Evolutionary conservation across 1,140 invertebrate genomes (phyloP), one percentile per base, ranked within the genome.

Genomic region (Drosophila pseudoobscura): DNA sequence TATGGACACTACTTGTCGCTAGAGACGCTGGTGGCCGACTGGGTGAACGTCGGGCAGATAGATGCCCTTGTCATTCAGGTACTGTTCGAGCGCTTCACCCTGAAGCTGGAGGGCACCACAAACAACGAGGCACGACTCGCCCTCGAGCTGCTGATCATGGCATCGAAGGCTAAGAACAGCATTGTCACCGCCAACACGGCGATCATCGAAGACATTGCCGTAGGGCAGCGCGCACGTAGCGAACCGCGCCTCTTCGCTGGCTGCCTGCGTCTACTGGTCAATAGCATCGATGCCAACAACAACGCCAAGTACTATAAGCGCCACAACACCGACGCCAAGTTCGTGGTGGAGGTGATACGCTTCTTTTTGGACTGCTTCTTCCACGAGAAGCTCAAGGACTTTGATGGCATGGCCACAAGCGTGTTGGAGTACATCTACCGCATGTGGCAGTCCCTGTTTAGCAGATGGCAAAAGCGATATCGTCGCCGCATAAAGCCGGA

Each of bases 51-150:
- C 24, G 94, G 94, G 0, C 94, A 96, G 52, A 92, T 94, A 62
- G 92, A 92, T 7, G 91, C 92, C 0, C 68, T 91, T 1, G 87
- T 94, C 20, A 92, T 94, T 76, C 93, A 94, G 93, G 93, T 97
- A 9, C 92, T 97, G 35, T 97, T 96, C 95, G 96, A 97, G 91
- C 94, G 94, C 60, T 97, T 96, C 88, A 94, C 96, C 0, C 93
- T 95, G 75, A 96, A 96, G 82, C 93, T 95, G n/a, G 93, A 95
- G 20, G 94, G 94, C 13, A 95, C 94, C 0, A 94, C 94, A 0
- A 89, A 93, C 3, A 92, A 94, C 75, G 95, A 97, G 51, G 95
- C 95, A 56, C 93, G 94, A 47, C 92, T 94, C 13, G 95, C 96
- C 2, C 91, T 97, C 5, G 92, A 95, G 22, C 87, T 98, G 1